A percentile compares a stretch with the other conserved stretches of the same genome.
Conservation (phyloP, 2,888 invertebrate genomes). For the Ormyrus pomaceus region DNA sequence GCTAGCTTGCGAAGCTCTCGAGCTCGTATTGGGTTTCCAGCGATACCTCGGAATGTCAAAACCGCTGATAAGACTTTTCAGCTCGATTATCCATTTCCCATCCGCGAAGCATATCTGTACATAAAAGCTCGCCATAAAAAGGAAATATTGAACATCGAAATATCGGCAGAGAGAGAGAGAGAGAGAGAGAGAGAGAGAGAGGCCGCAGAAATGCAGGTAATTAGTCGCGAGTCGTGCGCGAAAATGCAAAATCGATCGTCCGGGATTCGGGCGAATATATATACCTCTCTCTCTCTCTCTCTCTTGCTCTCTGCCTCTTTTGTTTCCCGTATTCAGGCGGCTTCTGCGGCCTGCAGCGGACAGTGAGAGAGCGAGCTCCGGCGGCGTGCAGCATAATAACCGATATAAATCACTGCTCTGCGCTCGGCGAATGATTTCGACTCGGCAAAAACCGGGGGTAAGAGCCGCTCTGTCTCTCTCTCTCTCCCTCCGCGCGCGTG, state of each 20-base stretch:
- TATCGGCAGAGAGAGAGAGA: background rate
- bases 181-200: too few species aligned
- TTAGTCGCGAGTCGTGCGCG: slow-evolving; percentile 38
- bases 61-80: background rate
- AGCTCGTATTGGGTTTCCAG: too few species aligned
- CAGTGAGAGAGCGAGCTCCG: slow-evolving; percentile 25
- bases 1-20: too few species aligned
- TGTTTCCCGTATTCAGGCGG: slow-evolving; percentile 44
- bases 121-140: background rate
- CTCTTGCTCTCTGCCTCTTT: slow-evolving; percentile 26
- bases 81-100: background rate
- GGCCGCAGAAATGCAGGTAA: slow-evolving; percentile 41
- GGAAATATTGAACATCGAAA: slow-evolving; percentile 20
- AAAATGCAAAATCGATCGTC: slow-evolving; percentile 52
- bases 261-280: slow-evolving; percentile 9
- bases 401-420: slow-evolving; percentile 53
- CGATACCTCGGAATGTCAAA: too few species aligned
- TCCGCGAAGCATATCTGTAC: background rate
- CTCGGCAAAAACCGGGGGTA: slow-evolving; percentile 30
- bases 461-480: background rate
- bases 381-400: slow-evolving; percentile 47
- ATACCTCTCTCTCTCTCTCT: background rate
- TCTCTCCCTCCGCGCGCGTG: background rate
- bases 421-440: slow-evolving; percentile 49
- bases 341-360: slow-evolving; percentile 36